Conservation (phyloP, 1,140 invertebrate genomes). For the Macrocentrus cingulum region DNA sequence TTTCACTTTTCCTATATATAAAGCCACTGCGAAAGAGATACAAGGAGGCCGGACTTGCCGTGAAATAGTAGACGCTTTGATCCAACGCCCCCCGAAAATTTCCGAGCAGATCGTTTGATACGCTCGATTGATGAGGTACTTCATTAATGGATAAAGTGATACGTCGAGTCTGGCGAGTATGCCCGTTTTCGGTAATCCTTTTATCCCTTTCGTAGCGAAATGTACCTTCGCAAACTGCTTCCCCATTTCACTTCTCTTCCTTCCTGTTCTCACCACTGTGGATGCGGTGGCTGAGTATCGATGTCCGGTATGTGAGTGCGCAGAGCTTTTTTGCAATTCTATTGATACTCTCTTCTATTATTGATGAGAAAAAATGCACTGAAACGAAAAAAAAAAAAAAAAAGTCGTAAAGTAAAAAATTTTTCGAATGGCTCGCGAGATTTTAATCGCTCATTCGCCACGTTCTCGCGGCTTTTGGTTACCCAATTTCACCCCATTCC, state of each 20-base stretch:
- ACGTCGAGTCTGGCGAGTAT: slow-evolving; percentile 3
- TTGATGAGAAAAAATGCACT: neutral
- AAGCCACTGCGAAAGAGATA: neutral
- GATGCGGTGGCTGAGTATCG: too few species aligned
- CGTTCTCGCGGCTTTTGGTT: neutral
- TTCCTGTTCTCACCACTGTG: neutral
- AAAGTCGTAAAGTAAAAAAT: neutral
- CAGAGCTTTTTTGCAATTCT: neutral
- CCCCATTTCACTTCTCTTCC: neutral
- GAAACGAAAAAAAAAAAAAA: neutral
- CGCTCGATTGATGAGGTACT: slow-evolving; percentile 33
- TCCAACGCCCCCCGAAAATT: slow-evolving; percentile 2
- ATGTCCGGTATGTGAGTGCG: neutral
- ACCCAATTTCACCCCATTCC: neutral
- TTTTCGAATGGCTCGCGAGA: neutral
- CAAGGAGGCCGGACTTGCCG: neutral
- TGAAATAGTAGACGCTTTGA: slow-evolving; percentile 21
- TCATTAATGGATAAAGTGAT: slow-evolving; percentile 36
- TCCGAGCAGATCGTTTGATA: slow-evolving; percentile 17
- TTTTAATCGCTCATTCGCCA: neutral
- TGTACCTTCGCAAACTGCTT: neutral
- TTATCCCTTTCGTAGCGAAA: slow-evolving; percentile 14
- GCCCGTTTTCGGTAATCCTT: slow-evolving; percentile 12
- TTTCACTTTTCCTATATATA: too few species aligned
- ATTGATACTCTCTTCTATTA: slow-evolving; percentile 10